A percentile compares a stretch with the other conserved stretches of the same genome.
phyloP scores from a whole-genome alignment of 2,113 vertebrate species.

The Scolopax mira region DNA sequence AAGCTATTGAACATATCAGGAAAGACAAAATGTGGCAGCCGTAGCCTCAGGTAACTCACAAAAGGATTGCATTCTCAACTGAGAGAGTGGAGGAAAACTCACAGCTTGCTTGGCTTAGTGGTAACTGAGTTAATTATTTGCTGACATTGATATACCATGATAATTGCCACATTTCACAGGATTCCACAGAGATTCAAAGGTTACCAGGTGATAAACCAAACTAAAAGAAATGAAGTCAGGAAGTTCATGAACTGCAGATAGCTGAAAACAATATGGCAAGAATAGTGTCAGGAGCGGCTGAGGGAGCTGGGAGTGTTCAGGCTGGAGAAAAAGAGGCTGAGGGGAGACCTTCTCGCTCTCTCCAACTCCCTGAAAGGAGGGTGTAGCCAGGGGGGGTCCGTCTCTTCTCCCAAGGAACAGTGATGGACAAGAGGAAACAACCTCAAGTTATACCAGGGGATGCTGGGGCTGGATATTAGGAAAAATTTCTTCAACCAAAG shows the following conservation, averaged over 20 bases:
- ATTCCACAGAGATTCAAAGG: background rate
- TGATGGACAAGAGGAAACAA: rapidly evolving
- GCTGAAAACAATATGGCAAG: background rate
- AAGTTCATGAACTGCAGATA: background rate
- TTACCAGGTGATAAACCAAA: background rate
- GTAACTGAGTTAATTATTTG: conserved; percentile 41
- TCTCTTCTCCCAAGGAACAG: background rate
- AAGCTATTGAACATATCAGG: conserved; percentile 2
- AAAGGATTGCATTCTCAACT: background rate
- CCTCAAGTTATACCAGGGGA: background rate
- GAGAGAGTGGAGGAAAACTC: background rate
- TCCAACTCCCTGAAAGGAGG: background rate
- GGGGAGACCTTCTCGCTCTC: background rate
- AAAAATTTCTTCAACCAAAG: background rate
- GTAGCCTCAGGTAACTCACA: conserved; percentile 17
- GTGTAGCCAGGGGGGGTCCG: background rate
- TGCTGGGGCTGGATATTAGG: background rate
- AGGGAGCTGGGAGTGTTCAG: background rate
- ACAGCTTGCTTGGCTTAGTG: background rate
- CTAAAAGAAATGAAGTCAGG: background rate
- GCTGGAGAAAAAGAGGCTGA: background rate
- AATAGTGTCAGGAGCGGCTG: background rate
- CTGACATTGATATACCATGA: background rate
- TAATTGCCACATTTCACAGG: background rate
- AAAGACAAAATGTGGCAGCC: conserved; percentile 39